phyloP scores from a whole-genome alignment of 2,888 invertebrate species.

The Pterobdella sp. region DNA sequence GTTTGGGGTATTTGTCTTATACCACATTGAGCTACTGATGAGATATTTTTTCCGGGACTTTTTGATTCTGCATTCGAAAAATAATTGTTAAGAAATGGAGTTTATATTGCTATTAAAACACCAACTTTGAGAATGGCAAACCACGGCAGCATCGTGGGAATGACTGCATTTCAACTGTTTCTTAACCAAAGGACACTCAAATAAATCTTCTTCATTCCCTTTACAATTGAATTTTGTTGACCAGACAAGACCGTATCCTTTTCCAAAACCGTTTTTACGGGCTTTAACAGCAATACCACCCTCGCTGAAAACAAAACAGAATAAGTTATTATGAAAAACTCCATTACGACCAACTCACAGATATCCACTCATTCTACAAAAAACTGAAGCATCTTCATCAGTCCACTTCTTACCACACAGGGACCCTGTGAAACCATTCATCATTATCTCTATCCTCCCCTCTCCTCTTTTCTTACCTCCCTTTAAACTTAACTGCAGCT shows the following conservation, averaged over 20 bases:
- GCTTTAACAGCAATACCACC: conserved; percentile 48
- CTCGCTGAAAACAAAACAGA: conserved; percentile 34
- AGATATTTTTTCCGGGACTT: neutral
- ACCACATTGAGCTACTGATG: conserved; percentile 31
- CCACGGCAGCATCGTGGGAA: conserved; percentile 63
- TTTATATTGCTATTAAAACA: neutral
- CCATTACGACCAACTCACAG: conserved; percentile 43
- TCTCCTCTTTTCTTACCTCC: conserved; percentile 57
- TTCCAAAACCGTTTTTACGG: conserved; percentile 47
- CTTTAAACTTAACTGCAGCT: conserved; percentile 58
- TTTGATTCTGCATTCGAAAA: neutral
- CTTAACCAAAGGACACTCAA: conserved; percentile 64
- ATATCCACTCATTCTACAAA: conserved; percentile 52
- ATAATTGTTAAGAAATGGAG: neutral
- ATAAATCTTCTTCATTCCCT: conserved; percentile 57
- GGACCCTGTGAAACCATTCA: conserved; percentile 67
- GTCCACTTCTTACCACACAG: conserved; percentile 72
- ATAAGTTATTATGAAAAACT: neutral
- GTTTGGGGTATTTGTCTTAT: conserved; percentile 34
- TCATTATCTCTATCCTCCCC: conserved; percentile 65
- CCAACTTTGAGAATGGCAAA: conserved; percentile 35
- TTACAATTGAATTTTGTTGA: conserved; percentile 54
- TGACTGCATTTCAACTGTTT: conserved; percentile 68
- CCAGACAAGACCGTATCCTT: conserved; percentile 40
- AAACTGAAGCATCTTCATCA: conserved; percentile 57